These are phyloP conservation scores for Meloe dianella DNA, from an alignment of 2,888 invertebrate species.

Conservation along the genomic window DNA sequence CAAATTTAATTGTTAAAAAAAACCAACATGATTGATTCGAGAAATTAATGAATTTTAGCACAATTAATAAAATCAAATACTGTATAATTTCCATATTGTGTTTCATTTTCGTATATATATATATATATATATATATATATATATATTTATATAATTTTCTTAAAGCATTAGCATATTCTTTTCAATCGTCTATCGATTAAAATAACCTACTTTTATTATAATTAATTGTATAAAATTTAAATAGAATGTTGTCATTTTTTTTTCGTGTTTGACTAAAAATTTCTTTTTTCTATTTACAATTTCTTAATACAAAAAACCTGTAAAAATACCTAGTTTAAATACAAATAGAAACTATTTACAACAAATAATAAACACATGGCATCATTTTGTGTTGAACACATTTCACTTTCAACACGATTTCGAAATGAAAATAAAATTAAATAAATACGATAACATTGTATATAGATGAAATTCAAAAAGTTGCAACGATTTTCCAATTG, in stretches of 20 bases:
- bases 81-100: constrained; percentile 1
- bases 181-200: neutral
- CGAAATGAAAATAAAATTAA: neutral
- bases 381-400: neutral
- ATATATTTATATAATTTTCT: neutral
- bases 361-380: neutral
- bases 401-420: neutral
- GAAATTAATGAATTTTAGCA: neutral
- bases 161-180: constrained; percentile 1
- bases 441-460: neutral
- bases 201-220: constrained; percentile 2
- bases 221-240: constrained; percentile 11
- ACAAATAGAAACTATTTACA: constrained; percentile 6
- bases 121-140: neutral
- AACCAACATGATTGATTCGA: neutral
- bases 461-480: neutral
- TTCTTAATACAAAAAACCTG: constrained; percentile 11
- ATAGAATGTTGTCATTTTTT: constrained; percentile 4
- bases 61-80: constrained; percentile 9
- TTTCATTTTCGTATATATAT: neutral
- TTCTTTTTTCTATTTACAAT: neutral
- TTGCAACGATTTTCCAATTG: neutral
- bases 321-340: constrained; percentile 4
- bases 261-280: neutral
- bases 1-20: neutral